A percentile compares a stretch with the other conserved stretches of the same genome.
These are phyloP conservation scores for Thamnaconus septentrionalis DNA, from an alignment of 2,113 vertebrate species.

Conservation along the genomic window DNA sequence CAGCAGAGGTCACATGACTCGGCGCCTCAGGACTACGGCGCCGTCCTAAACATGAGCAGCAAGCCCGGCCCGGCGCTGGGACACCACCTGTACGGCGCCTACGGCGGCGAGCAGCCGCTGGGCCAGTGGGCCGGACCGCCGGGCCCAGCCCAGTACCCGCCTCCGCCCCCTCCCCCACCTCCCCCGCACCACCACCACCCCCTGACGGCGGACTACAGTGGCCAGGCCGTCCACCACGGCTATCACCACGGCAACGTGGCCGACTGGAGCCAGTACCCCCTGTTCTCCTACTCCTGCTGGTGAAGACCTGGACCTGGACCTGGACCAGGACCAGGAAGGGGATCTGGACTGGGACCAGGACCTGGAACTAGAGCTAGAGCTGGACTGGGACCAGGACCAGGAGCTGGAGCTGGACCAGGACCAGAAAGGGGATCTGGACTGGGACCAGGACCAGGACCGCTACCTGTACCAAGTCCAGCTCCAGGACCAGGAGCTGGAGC, in stretches of 20 bases:
- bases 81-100: conserved; percentile 80
- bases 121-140: conserved; percentile 81
- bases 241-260: conserved; percentile 82
- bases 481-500: neutral
- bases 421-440: too few species aligned
- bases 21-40: conserved; percentile 80
- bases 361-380: neutral
- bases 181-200: conserved; percentile 48
- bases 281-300: conserved; percentile 91
- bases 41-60: conserved; percentile 77
- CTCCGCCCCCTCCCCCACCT: conserved; percentile 5
- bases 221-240: conserved; percentile 77
- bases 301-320: conserved; percentile 55
- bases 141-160: conserved; percentile 78
- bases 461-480: too few species aligned
- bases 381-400: too few species aligned
- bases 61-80: conserved; percentile 72
- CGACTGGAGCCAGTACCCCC: conserved; percentile 89
- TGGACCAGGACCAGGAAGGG: neutral
- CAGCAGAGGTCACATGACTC: conserved; percentile 37
- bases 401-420: neutral
- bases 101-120: conserved; percentile 77
- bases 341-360: neutral
- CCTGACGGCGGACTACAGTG: conserved; percentile 80
- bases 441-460: too few species aligned